Evolutionary conservation across 1,140 invertebrate genomes (phyloP), one percentile per base, ranked within the genome.

Genomic region (Hylaeus anthracinus): DNA sequence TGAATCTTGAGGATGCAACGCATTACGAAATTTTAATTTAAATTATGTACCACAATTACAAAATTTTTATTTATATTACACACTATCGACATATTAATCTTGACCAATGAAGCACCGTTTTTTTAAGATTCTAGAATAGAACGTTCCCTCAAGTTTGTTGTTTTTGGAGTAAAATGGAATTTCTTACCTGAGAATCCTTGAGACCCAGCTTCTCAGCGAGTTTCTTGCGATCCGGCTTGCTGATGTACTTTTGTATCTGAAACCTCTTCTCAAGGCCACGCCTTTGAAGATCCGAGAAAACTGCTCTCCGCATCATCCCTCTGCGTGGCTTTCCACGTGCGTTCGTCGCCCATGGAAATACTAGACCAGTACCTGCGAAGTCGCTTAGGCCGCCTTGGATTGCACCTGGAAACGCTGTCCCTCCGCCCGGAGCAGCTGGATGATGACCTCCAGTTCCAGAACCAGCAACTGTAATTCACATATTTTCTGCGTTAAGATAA

Each of bases 181-280:
- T 9, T 39, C 94, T 95, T 88, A 98, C 98, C 96, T 98, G 97
- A 88, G 97, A 98, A 90, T 99, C 98, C 88, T 98, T 99, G 1
- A 99, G 95, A 39, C 98, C 98, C 58, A 99, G 94, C 92, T 98
- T 98, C 91, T 98, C 98, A 0, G 98, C 98, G 48, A 99, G 93
- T 90, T 99, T 99, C 93, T 99, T 98, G 89, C 98, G 95, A 93
- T 99, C 98, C 1, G 98, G 98, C 92, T 99, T 99, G 78, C 97
- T 98, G 89, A 99, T 99, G 92, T 99, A 99, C 92, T 99, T 99
- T 93, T 99, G 98, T n/a, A 98, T 95, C 92, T 98, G 98, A 93
- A 99, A 99, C 87, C 98, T 93, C 86, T 98, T 97, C 93, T 99
- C 98, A 70, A 99, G 94, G 0, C 98, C 98, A 86, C 98, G 98